Evolutionary conservation across 1,140 invertebrate species (phyloP), one percentile per base, ranked within the genome.

Genomic region (Sesamia nonagrioides): DNA sequence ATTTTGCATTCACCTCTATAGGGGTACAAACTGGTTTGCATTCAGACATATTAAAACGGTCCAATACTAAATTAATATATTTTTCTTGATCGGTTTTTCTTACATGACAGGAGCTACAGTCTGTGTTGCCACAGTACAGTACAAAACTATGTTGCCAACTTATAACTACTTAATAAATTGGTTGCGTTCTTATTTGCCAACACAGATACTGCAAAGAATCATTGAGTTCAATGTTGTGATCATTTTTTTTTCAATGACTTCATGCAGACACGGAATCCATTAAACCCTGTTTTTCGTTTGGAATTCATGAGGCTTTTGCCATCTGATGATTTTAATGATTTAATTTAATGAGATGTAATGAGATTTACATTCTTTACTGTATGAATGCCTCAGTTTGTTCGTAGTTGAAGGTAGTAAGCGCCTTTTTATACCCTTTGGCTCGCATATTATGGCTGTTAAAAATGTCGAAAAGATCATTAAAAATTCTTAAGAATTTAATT

Each of bases 391-490:
- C 58, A 35, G 61, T 69, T 15, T 11, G 13, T 48, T 27, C 56
- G 73, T 77, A 78, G 2, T 66, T 73, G 21, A 40, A n/a, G 72
- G 33, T 66, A 4, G 17, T 63, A 17, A 77, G 6, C 33, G 76
- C 71, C 33, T 48, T 40, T 78, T 82, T 82, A 27, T 52, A 78
- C 0, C 76, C 80, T 61, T 76, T 61, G 13, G 60, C 60, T 74
- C 60, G 37, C 54, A 81, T 40, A 78, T 83, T 88, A 77, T 77
- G 80, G 27, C 79, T 77, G 78, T 90, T 89, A 7, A 89, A 78
- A 48, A 88, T 81, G 77, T 88, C 87, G 75, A 90, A 90, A 8
- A 86, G n/a, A 54, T 84, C 78, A 73, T 90, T 89, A 9, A 90
- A 61, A 17, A 76, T 74, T 80, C 52, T 68, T 52, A 87, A 78